Evolutionary conservation across 1,140 invertebrate genomes (phyloP).

Genomic region (Rhysida immarginata): DNA sequence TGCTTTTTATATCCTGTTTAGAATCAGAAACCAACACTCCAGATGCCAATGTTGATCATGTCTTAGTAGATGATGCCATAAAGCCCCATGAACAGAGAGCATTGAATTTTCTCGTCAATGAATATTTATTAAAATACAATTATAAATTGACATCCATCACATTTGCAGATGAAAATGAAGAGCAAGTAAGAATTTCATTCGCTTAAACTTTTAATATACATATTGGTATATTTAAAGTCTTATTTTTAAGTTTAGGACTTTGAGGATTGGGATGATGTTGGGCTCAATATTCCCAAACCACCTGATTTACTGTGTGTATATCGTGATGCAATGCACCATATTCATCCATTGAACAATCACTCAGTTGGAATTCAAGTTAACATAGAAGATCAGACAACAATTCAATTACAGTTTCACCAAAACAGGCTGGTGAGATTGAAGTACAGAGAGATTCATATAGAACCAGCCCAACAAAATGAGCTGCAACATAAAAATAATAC

Average conservation of each 20-base stretch:
- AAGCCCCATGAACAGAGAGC: slow-evolving; percentile 71
- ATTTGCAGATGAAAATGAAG: slow-evolving; percentile 80
- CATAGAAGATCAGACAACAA: too few species aligned
- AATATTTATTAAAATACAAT: slow-evolving; percentile 60
- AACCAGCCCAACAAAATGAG: too few species aligned
- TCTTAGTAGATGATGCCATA: slow-evolving; percentile 37
- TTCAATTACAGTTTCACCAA: too few species aligned
- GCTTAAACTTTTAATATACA: not conserved
- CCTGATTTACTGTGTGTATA: slow-evolving; percentile 59
- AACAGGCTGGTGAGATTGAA: too few species aligned
- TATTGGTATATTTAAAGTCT: not conserved
- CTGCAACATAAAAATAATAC: too few species aligned
- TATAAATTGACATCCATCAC: slow-evolving; percentile 83
- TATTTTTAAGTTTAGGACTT: slow-evolving; percentile 45
- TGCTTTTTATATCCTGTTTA: slow-evolving; percentile 24
- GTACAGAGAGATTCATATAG: too few species aligned
- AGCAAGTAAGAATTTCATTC: slow-evolving; percentile 41
- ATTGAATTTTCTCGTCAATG: slow-evolving; percentile 75
- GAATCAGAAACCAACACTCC: slow-evolving; percentile 44
- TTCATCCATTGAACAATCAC: slow-evolving; percentile 17
- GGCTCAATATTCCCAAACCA: slow-evolving; percentile 67
- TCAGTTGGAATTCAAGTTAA: not conserved
- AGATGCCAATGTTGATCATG: slow-evolving; percentile 27
- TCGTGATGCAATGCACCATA: slow-evolving; percentile 44
- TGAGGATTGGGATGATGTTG: slow-evolving; percentile 88